Evolutionary conservation across 2,888 invertebrate genomes (phyloP).

Genomic region (Pammene fasciana): DNA sequence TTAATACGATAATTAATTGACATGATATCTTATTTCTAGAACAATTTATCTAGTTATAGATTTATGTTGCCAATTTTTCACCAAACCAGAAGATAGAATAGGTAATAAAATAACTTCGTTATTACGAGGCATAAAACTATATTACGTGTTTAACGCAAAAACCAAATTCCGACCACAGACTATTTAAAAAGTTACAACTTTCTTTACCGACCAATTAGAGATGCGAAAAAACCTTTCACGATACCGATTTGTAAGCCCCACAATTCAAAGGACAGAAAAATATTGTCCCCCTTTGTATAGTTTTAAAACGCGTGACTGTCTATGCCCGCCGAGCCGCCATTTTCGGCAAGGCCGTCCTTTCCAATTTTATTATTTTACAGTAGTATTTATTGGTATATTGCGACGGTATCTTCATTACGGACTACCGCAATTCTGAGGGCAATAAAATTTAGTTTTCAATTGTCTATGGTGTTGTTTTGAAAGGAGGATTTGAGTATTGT

Average conservation of each 20-base stretch:
- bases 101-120: constrained; percentile 5
- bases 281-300: constrained; percentile 53
- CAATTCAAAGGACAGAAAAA: constrained; percentile 46
- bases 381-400: constrained; percentile 72
- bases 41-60: background rate
- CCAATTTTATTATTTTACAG: constrained; percentile 64
- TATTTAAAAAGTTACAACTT: constrained; percentile 47
- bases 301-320: constrained; percentile 45
- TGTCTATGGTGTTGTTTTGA: constrained; percentile 42
- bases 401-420: constrained; percentile 64
- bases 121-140: constrained; percentile 43
- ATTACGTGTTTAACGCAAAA: constrained; percentile 48
- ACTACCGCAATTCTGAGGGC: constrained; percentile 65
- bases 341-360: constrained; percentile 45
- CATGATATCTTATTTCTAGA: no score
- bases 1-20: no score
- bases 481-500: constrained; percentile 44
- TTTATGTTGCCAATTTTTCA: background rate
- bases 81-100: background rate
- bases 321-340: constrained; percentile 42
- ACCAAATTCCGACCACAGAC: constrained; percentile 48
- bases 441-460: constrained; percentile 51
- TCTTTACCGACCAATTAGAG: constrained; percentile 48
- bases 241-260: constrained; percentile 30
- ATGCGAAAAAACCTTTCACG: constrained; percentile 23